Percentiles rank a stretch among this genome's conserved stretches.
phyloP scores from a whole-genome alignment of 2,888 invertebrate species.

The Serrognathus titanus region DNA sequence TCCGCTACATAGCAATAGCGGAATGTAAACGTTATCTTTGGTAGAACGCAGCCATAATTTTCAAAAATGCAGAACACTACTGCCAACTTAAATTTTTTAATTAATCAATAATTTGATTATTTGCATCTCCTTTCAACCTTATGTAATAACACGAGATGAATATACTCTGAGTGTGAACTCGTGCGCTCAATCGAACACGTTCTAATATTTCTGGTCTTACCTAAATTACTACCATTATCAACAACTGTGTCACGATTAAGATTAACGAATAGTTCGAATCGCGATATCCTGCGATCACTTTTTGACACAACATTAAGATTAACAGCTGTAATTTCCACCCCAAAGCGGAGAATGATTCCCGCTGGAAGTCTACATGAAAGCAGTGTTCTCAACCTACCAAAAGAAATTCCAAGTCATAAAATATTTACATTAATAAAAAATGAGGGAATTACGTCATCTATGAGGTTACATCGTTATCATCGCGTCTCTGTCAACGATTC shows the following conservation, averaged over 20 bases:
- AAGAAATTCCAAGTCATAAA: conserved; percentile 10
- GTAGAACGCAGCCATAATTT: no score
- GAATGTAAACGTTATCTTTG: no score
- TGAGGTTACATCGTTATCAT: conserved; percentile 73
- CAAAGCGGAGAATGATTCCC: conserved; percentile 88
- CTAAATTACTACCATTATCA: conserved; percentile 55
- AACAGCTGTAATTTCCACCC: conserved; percentile 75
- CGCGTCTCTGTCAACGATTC: conserved; percentile 71
- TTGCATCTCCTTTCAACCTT: no score
- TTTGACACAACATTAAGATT: conserved; percentile 83
- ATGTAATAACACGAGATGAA: no score
- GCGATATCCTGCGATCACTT: no score
- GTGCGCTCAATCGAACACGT: no score
- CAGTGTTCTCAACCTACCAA: conserved; percentile 78
- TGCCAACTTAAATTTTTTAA: no score
- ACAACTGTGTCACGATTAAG: conserved; percentile 80
- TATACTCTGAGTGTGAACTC: no score
- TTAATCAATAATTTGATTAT: no score
- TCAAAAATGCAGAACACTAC: no score
- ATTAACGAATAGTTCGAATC: no score
- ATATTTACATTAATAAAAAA: conserved; percentile 55
- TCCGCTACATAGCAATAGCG: no score
- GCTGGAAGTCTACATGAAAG: conserved; percentile 87
- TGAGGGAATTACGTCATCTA: conserved; percentile 71
- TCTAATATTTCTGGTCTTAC: conserved; percentile 36